phyloP scores from a whole-genome alignment of 2,797 vertebrate genomes.

The Sebastes miniatus region DNA sequence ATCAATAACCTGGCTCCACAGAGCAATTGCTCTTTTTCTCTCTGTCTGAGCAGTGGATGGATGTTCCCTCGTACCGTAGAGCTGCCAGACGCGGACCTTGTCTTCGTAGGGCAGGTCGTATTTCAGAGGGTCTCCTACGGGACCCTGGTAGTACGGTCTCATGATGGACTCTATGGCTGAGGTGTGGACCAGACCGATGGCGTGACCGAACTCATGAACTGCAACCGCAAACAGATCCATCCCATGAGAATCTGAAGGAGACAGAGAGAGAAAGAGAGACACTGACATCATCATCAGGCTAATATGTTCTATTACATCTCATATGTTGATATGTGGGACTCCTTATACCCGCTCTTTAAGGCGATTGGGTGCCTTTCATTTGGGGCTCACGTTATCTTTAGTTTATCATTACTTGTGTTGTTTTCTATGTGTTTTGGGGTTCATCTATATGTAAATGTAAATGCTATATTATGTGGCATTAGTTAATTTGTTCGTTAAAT shows the following conservation, averaged over 20 bases:
- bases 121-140: slow-evolving; percentile 95
- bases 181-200: slow-evolving; percentile 94
- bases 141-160: slow-evolving; percentile 97
- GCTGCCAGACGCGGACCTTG: slow-evolving; percentile 95
- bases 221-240: slow-evolving; percentile 98
- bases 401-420: neutral
- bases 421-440: neutral
- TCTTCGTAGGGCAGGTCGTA: slow-evolving; percentile 94
- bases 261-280: neutral
- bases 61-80: slow-evolving; percentile 83
- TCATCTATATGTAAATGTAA: neutral
- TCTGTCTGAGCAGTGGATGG: neutral
- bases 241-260: slow-evolving; percentile 86
- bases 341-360: neutral
- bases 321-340: neutral
- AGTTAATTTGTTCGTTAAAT: neutral
- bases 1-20: slow-evolving; percentile 66
- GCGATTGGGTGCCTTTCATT: neutral
- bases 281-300: neutral
- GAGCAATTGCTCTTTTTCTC: slow-evolving; percentile 39
- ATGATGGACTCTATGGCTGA: slow-evolving; percentile 94
- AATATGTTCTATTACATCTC: neutral
- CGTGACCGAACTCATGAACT: slow-evolving; percentile 96
- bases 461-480: neutral
- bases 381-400: neutral